Base-by-base conservation (phyloP, 2,888 invertebrate genomes). In the Nymphalis c-album region DNA sequence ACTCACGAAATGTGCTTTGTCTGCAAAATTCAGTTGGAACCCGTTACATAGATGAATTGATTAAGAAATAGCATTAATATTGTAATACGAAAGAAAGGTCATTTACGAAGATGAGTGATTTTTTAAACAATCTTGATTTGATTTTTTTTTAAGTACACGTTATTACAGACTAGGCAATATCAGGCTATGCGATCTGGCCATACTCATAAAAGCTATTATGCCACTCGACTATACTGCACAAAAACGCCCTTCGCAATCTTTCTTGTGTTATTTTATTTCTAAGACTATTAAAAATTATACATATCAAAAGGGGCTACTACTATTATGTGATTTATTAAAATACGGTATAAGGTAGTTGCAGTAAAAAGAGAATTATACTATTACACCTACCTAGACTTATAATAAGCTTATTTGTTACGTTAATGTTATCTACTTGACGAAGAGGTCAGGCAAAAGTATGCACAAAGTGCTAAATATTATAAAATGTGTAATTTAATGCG, bases 21-120 rank as follows among this genome's bases (percentile, higher is more conserved):
- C 10, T 50, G 18, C 50, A 18, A 10, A 50, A 18, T 20, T 18
- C 50, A 10, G 20, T 50, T 50, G 10, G 2, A 47, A 48, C 55
- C 70, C 71, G 70, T 71, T 71, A 60, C 62, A 64, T 63, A 70
- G 71, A 73, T 71, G 65, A 66, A 57, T 71, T 70, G 71, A 73
- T 73, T 70, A 63, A 60, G 35, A 55, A 70, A 68, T 71, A 68
- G 73, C 68, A 71, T 71, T 72, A 67, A 70, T 63, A 63, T 64
- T 31, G 63, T 68, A 64, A 68, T 71, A 70, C 68, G 62, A 68
- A 63, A 45, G 62, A 68, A 63, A 45, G 63, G 40, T 61, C 47
- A 18, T 60, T 40, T 40, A 13, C 3, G 13, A 13, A 40, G 13
- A 40, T 40, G 40, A 13, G 40, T 40, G 10, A 40, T 40, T 40